Evolutionary conservation across 2,113 vertebrate genomes (phyloP).

Genomic region (Sander vitreus): DNA sequence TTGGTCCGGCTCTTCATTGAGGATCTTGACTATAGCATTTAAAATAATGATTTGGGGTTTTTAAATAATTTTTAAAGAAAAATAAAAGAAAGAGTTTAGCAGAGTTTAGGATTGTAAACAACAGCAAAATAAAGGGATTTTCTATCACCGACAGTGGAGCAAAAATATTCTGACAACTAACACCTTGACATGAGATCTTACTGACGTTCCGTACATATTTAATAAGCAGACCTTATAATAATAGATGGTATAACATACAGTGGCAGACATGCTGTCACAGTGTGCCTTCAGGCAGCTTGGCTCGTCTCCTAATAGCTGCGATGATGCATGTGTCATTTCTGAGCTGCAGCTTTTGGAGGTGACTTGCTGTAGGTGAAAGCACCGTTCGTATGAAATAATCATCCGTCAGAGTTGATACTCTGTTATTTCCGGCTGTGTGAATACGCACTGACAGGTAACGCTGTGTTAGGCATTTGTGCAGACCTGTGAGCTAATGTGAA

Average conservation of each 20-base stretch:
- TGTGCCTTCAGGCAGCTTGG: neutral
- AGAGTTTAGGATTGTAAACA: neutral
- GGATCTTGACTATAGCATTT: too few species aligned
- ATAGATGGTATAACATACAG: neutral
- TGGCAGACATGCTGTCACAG: neutral
- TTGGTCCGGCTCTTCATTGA: neutral
- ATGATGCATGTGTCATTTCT: constrained; percentile 11
- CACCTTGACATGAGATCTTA: neutral
- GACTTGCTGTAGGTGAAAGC: constrained; percentile 29
- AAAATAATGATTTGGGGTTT: neutral
- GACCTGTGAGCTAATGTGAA: constrained; percentile 10
- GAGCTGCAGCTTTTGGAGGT: constrained; percentile 46
- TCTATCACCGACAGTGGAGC: neutral
- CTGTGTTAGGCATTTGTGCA: constrained; percentile 17
- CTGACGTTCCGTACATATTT: neutral
- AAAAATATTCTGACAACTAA: neutral
- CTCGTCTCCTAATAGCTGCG: constrained; percentile 13
- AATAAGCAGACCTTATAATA: neutral
- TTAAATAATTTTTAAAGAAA: too few species aligned
- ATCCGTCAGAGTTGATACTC: constrained; percentile 55
- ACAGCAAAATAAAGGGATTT: neutral
- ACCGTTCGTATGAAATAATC: constrained; percentile 33
- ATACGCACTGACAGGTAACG: constrained; percentile 36
- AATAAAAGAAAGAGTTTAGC: too few species aligned
- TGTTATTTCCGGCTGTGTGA: constrained; percentile 23